Percentiles rank a stretch among this genome's conserved stretches.
phyloP scores from a whole-genome alignment of 2,888 invertebrate genomes.

The Cryptosula pallasiana region DNA sequence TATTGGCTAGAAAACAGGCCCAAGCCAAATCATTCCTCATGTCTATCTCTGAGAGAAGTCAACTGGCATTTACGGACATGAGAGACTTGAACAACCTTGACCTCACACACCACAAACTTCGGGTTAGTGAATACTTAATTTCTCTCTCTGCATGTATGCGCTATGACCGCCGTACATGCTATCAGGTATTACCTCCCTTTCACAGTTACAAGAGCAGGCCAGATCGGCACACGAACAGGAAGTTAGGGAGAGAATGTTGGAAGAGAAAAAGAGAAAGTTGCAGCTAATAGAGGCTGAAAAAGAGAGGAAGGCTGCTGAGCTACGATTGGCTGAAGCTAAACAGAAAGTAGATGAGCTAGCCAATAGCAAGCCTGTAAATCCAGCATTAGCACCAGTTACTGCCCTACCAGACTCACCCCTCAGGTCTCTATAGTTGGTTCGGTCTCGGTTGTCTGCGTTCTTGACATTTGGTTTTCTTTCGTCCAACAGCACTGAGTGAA shows the following conservation, averaged over 20 bases:
- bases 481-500: too few species aligned
- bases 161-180: too few species aligned
- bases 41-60: not conserved
- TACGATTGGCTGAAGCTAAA: not conserved
- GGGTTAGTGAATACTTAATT: too few species aligned
- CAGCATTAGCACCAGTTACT: too few species aligned
- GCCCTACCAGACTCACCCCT: too few species aligned
- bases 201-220: not conserved
- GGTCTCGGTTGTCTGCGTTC: too few species aligned
- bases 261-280: conserved; percentile 4
- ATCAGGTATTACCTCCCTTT: too few species aligned
- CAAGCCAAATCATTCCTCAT: conserved; percentile 21
- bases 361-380: not conserved
- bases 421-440: too few species aligned
- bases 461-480: too few species aligned
- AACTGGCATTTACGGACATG: not conserved
- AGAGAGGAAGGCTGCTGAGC: conserved; percentile 20
- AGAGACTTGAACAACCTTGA: not conserved
- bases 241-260: conserved; percentile 1
- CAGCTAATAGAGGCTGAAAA: not conserved
- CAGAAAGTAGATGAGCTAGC: not conserved
- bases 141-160: too few species aligned
- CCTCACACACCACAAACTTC: not conserved
- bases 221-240: not conserved
- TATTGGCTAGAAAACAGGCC: conserved; percentile 1